These are phyloP conservation scores for Scaptomyza montana DNA, from an alignment of 1,140 invertebrate genomes.

Conservation along the genomic window DNA sequence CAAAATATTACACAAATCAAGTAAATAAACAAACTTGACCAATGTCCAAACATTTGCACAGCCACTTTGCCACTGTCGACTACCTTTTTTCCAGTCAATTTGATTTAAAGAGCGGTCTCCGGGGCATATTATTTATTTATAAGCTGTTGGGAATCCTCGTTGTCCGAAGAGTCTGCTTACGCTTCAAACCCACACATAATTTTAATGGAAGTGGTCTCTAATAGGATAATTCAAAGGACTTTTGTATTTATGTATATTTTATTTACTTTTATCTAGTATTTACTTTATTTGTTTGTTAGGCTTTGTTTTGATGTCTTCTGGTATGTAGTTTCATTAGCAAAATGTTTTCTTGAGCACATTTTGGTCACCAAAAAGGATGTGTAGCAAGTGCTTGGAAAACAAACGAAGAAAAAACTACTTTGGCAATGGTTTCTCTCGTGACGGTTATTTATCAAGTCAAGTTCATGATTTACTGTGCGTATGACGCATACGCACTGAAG, in stretches of 20 bases:
- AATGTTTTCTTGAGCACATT: neutral
- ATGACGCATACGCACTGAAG: slow-evolving; percentile 36
- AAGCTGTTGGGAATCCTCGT: slow-evolving; percentile 22
- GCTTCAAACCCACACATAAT: slow-evolving; percentile 1
- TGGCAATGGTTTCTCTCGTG: slow-evolving; percentile 14
- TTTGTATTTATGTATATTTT: neutral
- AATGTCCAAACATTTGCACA: slow-evolving; percentile 59
- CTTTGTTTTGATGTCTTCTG: neutral
- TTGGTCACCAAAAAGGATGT: slow-evolving; percentile 5
- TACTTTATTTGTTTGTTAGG: neutral
- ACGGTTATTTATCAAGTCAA: slow-evolving; percentile 40
- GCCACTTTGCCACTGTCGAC: slow-evolving; percentile 32
- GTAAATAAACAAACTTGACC: slow-evolving; percentile 48
- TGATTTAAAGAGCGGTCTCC: slow-evolving; percentile 48
- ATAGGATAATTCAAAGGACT: neutral
- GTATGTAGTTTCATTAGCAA: neutral
- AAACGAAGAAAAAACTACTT: slow-evolving; percentile 15
- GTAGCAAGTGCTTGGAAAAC: slow-evolving; percentile 2
- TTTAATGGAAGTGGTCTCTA: slow-evolving; percentile 6
- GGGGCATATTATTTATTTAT: slow-evolving; percentile 64
- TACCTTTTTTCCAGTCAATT: slow-evolving; percentile 69
- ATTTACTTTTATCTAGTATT: too few relatives aligned
- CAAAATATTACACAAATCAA: slow-evolving; percentile 57
- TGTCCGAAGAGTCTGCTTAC: neutral
- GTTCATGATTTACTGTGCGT: slow-evolving; percentile 41